Evolutionary conservation across 2,888 invertebrate genomes (phyloP).

Genomic region (Scotopteryx bipunctaria): DNA sequence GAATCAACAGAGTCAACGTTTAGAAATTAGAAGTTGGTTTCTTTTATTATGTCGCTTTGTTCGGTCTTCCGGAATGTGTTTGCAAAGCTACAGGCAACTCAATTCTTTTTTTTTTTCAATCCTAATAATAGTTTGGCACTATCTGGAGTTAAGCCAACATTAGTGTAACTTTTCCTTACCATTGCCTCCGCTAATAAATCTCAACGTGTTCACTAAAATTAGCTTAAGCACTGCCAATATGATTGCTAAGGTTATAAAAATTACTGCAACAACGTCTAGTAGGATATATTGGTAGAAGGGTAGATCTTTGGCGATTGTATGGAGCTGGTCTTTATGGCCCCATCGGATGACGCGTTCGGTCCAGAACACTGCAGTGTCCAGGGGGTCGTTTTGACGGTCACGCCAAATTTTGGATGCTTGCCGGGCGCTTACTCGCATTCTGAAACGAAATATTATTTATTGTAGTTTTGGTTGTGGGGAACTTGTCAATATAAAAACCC

Average conservation of each 20-base stretch:
- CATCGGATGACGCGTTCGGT: conserved; percentile 80
- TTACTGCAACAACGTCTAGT: conserved; percentile 62
- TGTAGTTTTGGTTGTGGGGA: neutral
- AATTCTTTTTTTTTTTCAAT: too few relatives aligned
- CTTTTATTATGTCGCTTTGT: too few relatives aligned
- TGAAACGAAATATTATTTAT: conserved; percentile 39
- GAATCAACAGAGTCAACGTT: too few relatives aligned
- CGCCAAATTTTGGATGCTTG: conserved; percentile 77
- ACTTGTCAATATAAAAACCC: too few relatives aligned
- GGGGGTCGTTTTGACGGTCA: conserved; percentile 74
- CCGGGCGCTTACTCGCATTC: conserved; percentile 69
- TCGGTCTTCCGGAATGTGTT: too few relatives aligned
- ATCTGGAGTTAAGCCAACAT: conserved; percentile 31
- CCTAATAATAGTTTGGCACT: conserved; percentile 24
- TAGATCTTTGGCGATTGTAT: conserved; percentile 60
- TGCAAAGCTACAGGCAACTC: neutral
- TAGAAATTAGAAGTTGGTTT: too few relatives aligned
- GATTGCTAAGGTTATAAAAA: conserved; percentile 45
- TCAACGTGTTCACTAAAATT: conserved; percentile 48
- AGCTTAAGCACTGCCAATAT: conserved; percentile 49
- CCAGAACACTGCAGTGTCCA: conserved; percentile 84
- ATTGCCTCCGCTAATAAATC: conserved; percentile 50
- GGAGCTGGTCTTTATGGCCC: conserved; percentile 61
- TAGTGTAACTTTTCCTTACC: conserved; percentile 67
- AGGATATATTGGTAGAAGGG: conserved; percentile 58